Evolutionary conservation across 2,797 vertebrate species (phyloP), one percentile per base, ranked within the genome.

Genomic region (Typhlichthys subterraneus): DNA sequence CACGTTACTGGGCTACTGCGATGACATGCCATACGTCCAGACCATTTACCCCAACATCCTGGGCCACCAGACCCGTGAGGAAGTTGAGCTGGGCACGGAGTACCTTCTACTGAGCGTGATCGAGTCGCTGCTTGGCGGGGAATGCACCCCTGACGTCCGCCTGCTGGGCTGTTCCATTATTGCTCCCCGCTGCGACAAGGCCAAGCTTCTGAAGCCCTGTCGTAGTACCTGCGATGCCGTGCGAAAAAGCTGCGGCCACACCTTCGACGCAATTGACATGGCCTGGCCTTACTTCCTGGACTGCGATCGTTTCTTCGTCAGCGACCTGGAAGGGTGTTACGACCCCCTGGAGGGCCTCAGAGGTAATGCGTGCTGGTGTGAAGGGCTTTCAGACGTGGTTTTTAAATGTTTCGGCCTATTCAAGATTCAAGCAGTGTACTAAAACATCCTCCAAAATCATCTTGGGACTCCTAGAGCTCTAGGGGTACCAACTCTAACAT

Each of bases 241-340:
- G 51, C 92, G 56, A 0, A 92, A 83, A 33, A 90, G 59, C 48
- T 99, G 97, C 78, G 75, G 78, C 23, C 88, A 89, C 0, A 91
- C 93, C 2, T 98, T 99, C 1, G 94, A 96, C 1, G 85, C 68
- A 0, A 98, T 99, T 50, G 86, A 93, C 45, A 99, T 99, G 97
- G 95, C 96, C 13, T 99, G 97, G 97, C 97, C 97, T 13, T 98
- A 98, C 86, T 99, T 97, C 80, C 87, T 99, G 53, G 94, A 99
- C 87, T 99, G 97, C 0, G 89, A 94, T 54, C 94, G 87, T 17
- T 98, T 97, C 84, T 98, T 97, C 0, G 91, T 86, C 0, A 79
- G 86, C 0, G 91, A 94, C 0, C 80, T 94, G 0, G 96, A 99
- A 61, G 95, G 92, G 4, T 99, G 97, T 74, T 96, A 94, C 1